Percentiles rank a stretch among this genome's conserved stretches.
These are phyloP conservation scores for Miltochrista miniata DNA, from an alignment of 2,888 invertebrate genomes.

Conservation along the genomic window DNA sequence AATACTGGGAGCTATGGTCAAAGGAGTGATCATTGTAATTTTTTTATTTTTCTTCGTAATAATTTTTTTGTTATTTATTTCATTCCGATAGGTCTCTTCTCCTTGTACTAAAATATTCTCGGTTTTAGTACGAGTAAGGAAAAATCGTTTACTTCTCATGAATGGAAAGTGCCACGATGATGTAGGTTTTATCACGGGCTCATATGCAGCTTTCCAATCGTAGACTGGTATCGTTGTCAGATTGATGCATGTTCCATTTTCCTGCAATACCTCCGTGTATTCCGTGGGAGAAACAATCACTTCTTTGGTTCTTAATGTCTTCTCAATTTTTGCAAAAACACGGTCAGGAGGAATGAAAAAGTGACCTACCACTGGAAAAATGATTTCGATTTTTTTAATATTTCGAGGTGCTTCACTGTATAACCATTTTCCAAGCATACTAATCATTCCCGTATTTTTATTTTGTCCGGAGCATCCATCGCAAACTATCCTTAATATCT, in stretches of 20 bases:
- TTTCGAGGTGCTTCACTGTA: constrained; percentile 10
- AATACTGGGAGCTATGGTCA: no score
- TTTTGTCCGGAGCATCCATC: constrained; percentile 12
- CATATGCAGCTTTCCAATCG: constrained; percentile 10
- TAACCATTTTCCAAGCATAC: constrained; percentile 11
- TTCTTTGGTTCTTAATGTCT: constrained; percentile 14
- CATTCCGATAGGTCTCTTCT: no score
- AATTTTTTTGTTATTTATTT: no score
- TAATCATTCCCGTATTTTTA: constrained; percentile 8
- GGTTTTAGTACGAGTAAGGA: no score
- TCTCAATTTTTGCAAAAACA: constrained; percentile 13
- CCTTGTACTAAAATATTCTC: no score
- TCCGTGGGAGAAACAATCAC: constrained; percentile 15
- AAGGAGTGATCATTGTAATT: no score
- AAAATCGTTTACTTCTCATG: no score
- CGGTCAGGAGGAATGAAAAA: constrained; percentile 6
- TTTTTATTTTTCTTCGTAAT: no score
- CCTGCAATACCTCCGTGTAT: constrained; percentile 6
- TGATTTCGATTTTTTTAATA: constrained; percentile 9
- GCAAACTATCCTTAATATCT: constrained; percentile 4
- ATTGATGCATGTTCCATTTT: constrained; percentile 7
- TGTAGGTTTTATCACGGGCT: constrained; percentile 9
- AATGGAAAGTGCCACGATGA: constrained; percentile 13
- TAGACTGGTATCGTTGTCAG: constrained; percentile 10
- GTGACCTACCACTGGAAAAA: constrained; percentile 4